Evolutionary conservation across 2,888 invertebrate species (phyloP).

Genomic region (Drosophila atripex): DNA sequence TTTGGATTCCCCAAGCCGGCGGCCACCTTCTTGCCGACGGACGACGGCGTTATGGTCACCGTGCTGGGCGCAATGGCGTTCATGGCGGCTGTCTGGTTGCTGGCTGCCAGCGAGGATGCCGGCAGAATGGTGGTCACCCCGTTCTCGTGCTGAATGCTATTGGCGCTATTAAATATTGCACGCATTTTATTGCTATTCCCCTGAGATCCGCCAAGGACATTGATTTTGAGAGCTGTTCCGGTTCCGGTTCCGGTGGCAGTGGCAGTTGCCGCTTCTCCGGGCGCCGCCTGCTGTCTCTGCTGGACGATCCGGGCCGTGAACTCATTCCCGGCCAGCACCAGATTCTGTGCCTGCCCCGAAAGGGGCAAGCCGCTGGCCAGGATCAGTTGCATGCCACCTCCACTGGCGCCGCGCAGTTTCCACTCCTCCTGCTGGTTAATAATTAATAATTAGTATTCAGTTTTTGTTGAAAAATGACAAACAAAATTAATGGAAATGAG

Average conservation of each 20-base stretch:
- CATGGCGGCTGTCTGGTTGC: slow-evolving; percentile 80
- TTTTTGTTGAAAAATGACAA: too few relatives aligned
- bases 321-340: slow-evolving; percentile 80
- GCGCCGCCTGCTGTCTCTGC: slow-evolving; percentile 64
- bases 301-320: slow-evolving; percentile 78
- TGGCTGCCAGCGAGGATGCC: slow-evolving; percentile 79
- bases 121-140: slow-evolving; percentile 81
- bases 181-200: slow-evolving; percentile 66
- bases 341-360: slow-evolving; percentile 76
- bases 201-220: slow-evolving; percentile 39
- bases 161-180: slow-evolving; percentile 81
- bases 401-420: slow-evolving; percentile 61
- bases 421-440: slow-evolving; percentile 72
- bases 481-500: not conserved
- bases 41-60: slow-evolving; percentile 79
- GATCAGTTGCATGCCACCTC: slow-evolving; percentile 74
- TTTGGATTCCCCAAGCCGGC: slow-evolving; percentile 74
- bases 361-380: slow-evolving; percentile 80
- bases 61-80: slow-evolving; percentile 80
- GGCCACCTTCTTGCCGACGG: slow-evolving; percentile 57
- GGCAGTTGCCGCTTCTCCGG: not conserved
- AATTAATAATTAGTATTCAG: not conserved
- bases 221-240: slow-evolving; percentile 51
- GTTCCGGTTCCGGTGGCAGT: too few relatives aligned
- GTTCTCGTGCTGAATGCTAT: slow-evolving; percentile 80